Evolutionary conservation across 2,888 invertebrate genomes (phyloP).

Genomic region (Dicranocentrus wangi): DNA sequence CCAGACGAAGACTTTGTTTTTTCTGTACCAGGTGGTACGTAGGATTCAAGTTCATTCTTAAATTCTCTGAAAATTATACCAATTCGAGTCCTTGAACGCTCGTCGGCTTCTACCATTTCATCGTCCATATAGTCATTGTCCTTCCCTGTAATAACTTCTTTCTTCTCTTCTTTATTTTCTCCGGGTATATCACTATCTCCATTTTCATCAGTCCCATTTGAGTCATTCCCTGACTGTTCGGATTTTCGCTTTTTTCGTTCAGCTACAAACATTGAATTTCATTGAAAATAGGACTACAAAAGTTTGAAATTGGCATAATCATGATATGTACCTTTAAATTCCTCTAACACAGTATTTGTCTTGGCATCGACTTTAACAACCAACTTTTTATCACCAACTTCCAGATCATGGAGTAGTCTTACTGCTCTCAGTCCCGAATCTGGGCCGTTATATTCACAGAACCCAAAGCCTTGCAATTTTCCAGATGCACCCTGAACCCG

Average conservation of each 20-base stretch:
- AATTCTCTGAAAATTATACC: slow-evolving; percentile 88
- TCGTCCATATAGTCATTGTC: slow-evolving; percentile 83
- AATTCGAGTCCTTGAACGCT: slow-evolving; percentile 84
- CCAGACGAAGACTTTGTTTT: slow-evolving; percentile 57
- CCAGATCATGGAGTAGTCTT: slow-evolving; percentile 91
- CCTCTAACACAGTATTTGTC: slow-evolving; percentile 93
- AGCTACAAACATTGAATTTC: slow-evolving; percentile 63
- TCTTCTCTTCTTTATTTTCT: slow-evolving; percentile 65
- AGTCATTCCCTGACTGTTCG: slow-evolving; percentile 75
- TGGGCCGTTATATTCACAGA: slow-evolving; percentile 96
- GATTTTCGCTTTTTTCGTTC: slow-evolving; percentile 74
- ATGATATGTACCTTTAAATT: slow-evolving; percentile 81
- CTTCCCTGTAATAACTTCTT: slow-evolving; percentile 56
- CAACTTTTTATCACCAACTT: slow-evolving; percentile 92
- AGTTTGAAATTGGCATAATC: neutral
- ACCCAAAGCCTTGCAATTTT: slow-evolving; percentile 86
- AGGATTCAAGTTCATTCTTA: slow-evolving; percentile 80
- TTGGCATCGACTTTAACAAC: slow-evolving; percentile 98
- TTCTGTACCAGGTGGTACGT: slow-evolving; percentile 69
- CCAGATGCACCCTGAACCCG: slow-evolving; percentile 86
- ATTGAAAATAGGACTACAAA: slow-evolving; percentile 1
- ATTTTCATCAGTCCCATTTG: slow-evolving; percentile 67
- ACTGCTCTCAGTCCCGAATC: slow-evolving; percentile 96
- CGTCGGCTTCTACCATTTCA: slow-evolving; percentile 83
- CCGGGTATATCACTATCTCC: slow-evolving; percentile 68